Base-by-base conservation (phyloP, 92 coral and sea anemone genomes). In the Actinostola sp. region DNA sequence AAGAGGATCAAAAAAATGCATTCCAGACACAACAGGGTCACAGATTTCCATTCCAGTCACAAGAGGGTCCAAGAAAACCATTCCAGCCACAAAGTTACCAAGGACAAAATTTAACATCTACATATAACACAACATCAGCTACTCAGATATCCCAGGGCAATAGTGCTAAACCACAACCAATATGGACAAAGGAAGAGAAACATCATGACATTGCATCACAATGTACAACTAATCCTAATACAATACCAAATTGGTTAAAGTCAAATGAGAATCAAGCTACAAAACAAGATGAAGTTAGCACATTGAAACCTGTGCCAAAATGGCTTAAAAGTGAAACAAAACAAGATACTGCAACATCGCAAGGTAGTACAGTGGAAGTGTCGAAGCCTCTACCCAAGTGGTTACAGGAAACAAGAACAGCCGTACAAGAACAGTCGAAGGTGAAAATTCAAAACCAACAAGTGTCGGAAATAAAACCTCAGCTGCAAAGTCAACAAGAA, bases 231-330 rank as follows among this genome's bases (percentile, higher is more conserved):
- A 29, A 30, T 27, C 36, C 39, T 36, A 53, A 76, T n/a, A 70
- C 78, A 19, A 16, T 80, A 44, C 97, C 97, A 31, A 91, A 84
- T 35, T 91, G 97, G 97, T 46, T 83, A 33, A 89, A 86, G 33
- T 77, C 54, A 2, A 25, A 70, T 7, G 41, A 11, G 26, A 54
- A 78, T 14, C 12, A 45, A 39, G 17, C 61, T 49, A 34, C 13
- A 26, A 31, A 33, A 36, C 45, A 61, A 16, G 23, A 26, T 27
- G 36, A 57, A 29, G 27, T 30, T 27, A 27, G n/a, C 14, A 27
- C 63, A 57, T 13, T 38, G 13, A 57, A 57, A 19, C n/a, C 63
- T 2, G 39, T 19, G 1, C 73, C 73, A 44, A 67, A 67, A 46
- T 72, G 78, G 78, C 70, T 72, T 19, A 32, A 43, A 29, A 46